These are phyloP conservation scores for Kradibia gibbosae DNA, from an alignment of 1,140 invertebrate genomes.

Conservation along the genomic window DNA sequence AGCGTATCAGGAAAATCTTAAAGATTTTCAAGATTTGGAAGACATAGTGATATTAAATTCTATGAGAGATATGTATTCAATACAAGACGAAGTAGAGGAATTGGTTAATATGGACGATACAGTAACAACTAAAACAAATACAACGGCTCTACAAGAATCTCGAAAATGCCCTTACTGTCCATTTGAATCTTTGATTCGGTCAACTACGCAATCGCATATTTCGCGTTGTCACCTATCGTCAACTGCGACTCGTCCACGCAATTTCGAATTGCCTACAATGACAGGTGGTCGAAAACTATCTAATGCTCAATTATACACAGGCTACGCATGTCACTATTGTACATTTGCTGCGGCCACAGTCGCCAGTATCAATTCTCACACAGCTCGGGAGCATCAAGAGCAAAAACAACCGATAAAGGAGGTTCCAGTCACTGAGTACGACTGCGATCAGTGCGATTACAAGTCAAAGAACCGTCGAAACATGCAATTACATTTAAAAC, in stretches of 20 bases:
- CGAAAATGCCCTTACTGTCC: constrained; percentile 58
- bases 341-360: constrained; percentile 36
- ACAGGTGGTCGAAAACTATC: not conserved
- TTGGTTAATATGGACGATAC: not conserved
- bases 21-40: not conserved
- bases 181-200: constrained; percentile 59
- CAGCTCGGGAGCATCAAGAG: constrained; percentile 9
- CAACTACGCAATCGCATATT: constrained; percentile 61
- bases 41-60: not conserved
- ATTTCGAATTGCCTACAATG: not conserved
- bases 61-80: not conserved
- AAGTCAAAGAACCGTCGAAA: constrained; percentile 16
- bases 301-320: constrained; percentile 19
- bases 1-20: not conserved
- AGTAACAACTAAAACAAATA: not conserved
- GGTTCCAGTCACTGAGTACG: constrained; percentile 44
- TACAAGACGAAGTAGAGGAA: not conserved
- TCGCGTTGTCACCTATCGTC: constrained; percentile 61
- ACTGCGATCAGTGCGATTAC: constrained; percentile 53
- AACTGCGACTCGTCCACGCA: not conserved
- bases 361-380: constrained; percentile 21
- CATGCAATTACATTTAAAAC: constrained; percentile 38
- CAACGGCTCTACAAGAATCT: not conserved
- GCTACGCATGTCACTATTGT: constrained; percentile 44
- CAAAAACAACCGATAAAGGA: constrained; percentile 51